Evolutionary conservation across 2,888 invertebrate genomes (phyloP), one percentile per base, ranked within the genome.

Genomic region (Hoplodrina blanda): DNA sequence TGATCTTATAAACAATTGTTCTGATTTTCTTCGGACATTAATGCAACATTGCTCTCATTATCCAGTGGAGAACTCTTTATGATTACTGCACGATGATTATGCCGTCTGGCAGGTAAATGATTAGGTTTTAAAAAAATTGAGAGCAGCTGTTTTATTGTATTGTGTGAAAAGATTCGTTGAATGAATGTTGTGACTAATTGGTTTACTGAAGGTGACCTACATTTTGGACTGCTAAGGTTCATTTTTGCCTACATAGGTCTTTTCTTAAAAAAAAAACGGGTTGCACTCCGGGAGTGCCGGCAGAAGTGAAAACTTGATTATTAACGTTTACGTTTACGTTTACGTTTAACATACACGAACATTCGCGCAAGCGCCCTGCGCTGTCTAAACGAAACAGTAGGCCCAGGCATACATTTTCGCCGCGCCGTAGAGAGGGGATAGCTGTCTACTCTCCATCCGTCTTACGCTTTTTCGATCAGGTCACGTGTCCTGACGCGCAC

Each of bases 1-100:
- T 87, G 90, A 90, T 91, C 87, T 91, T 91, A 87, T 88, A 90
- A 91, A 91, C 92, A 91, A 92, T 92, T 91, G 92, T 76, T 79
- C 84, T 61, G 62, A 83, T 83, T 83, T 71, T 90, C 89, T 85
- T 90, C 84, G 81, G 87, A 90, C 90, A 93, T 92, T 91, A 91
- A 91, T 90, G 87, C 90, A 90, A 91, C 84, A 89, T 86, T 77
- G 91, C 85, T 89, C 89, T 91, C 90, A 91, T 92, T 91, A 84
- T 61, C 62, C 60, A 89, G 84, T 85, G 85, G 69, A 81, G 83
- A 83, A 81, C 77, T 85, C 83, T 87, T 83, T 83, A 73, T 61
- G 84, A 83, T 82, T 78, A 81, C 78, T 75, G 69, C 64, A 54
- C 69, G 66, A 69, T 55, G 53, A 70, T 82, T 79, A 70, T 62